phyloP scores from a whole-genome alignment of 1,140 invertebrate species.

The Vanessa atalanta region DNA sequence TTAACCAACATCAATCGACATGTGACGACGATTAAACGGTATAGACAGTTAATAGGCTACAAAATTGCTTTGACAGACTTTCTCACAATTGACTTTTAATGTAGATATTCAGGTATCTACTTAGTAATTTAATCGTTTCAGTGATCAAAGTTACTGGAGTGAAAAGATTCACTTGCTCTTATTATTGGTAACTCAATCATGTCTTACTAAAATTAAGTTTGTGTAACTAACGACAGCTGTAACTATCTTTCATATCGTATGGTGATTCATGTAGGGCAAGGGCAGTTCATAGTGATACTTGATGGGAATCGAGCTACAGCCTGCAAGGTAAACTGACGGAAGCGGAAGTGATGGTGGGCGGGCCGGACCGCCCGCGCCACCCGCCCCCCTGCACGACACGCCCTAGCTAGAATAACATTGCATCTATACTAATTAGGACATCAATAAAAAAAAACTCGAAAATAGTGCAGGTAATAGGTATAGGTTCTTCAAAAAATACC shows the following conservation, averaged over 20 bases:
- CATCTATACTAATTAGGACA: constrained; percentile 64
- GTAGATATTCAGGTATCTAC: too few species aligned
- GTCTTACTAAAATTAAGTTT: too few species aligned
- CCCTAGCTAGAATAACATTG: constrained; percentile 57
- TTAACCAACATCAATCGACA: too few species aligned
- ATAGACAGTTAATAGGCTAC: too few species aligned
- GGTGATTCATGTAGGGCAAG: constrained; percentile 12
- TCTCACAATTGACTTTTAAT: too few species aligned
- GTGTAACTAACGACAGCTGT: too few species aligned
- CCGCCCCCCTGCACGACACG: constrained; percentile 69
- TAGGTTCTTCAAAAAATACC: not conserved
- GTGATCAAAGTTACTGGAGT: too few species aligned
- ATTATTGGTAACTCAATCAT: too few species aligned
- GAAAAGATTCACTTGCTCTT: too few species aligned
- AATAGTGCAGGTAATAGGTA: not conserved
- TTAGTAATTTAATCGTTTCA: too few species aligned
- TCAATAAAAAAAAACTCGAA: constrained; percentile 7
- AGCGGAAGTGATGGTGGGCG: constrained; percentile 76
- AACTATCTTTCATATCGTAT: not conserved
- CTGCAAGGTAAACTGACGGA: constrained; percentile 48
- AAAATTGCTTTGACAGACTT: too few species aligned
- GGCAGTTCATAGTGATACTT: constrained; percentile 19
- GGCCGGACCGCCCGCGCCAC: constrained; percentile 61
- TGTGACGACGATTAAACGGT: too few species aligned
- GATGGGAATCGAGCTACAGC: constrained; percentile 15